Conservation (phyloP, 2,797 vertebrate species). For the Trachurus trachurus region DNA sequence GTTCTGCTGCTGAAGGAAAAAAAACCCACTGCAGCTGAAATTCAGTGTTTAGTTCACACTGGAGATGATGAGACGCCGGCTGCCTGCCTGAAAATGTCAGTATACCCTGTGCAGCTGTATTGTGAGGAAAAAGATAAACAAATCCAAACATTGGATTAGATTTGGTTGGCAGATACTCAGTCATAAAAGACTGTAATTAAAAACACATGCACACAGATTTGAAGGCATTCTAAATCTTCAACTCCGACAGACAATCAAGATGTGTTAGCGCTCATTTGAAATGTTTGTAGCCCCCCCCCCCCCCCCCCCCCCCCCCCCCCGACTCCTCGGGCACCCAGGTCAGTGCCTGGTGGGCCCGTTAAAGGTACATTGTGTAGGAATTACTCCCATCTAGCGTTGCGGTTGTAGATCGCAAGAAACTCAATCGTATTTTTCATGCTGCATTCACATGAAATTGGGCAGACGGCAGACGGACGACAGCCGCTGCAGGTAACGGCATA, state of each 20-base stretch:
- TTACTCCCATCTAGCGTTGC: too few relatives aligned
- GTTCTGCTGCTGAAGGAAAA: neutral
- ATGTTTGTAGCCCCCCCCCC: neutral
- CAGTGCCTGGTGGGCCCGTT: neutral
- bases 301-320: too few relatives aligned
- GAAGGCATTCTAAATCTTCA: neutral
- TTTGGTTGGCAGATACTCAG: slow-evolving; percentile 3
- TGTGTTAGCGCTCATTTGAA: neutral
- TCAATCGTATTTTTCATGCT: too few relatives aligned
- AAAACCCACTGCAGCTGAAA: neutral
- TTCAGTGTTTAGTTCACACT: neutral
- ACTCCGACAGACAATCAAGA: neutral
- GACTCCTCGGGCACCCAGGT: neutral
- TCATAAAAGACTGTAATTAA: neutral
- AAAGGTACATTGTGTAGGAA: too few relatives aligned
- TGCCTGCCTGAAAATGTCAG: neutral
- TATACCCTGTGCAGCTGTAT: neutral
- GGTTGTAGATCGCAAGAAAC: too few relatives aligned
- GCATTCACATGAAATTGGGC: too few relatives aligned
- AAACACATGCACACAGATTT: neutral
- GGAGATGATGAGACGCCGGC: neutral
- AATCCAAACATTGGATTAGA: neutral
- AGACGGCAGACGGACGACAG: too few relatives aligned
- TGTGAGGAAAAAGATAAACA: neutral
- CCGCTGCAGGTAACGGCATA: too few relatives aligned